Percentiles rank a stretch among this genome's conserved stretches.
phyloP scores from a whole-genome alignment of 2,797 vertebrate species.

The Molothrus aeneus region DNA sequence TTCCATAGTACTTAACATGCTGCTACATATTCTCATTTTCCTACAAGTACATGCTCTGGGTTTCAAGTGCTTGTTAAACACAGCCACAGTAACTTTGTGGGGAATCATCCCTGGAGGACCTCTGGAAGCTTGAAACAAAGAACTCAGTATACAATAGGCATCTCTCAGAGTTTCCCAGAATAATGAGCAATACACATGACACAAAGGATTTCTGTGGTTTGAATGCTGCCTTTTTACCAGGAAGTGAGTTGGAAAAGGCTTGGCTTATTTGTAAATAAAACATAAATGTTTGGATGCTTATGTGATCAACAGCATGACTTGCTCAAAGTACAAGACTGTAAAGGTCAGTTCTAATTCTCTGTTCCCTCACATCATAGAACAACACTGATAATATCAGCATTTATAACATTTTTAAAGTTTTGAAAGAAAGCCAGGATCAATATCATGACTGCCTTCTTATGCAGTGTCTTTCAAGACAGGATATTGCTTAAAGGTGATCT shows the following conservation, averaged over 20 bases:
- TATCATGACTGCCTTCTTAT: not conserved
- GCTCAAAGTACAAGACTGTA: not conserved
- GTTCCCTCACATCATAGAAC: not conserved
- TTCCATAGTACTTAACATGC: not conserved
- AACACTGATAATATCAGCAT: not conserved
- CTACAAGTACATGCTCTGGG: not conserved
- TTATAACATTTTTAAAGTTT: not conserved
- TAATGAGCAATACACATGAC: not conserved
- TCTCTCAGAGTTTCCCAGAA: not conserved
- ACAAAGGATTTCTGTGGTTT: conserved; percentile 36
- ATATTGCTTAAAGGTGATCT: not conserved
- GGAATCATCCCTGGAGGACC: not conserved
- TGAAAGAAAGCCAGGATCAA: not conserved
- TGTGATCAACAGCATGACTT: not conserved
- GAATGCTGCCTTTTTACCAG: not conserved
- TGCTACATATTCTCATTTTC: conserved; percentile 20
- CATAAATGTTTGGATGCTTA: not conserved
- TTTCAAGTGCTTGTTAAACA: conserved; percentile 9
- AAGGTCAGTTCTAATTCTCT: not conserved
- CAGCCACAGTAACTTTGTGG: not conserved
- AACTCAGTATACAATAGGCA: conserved; percentile 16
- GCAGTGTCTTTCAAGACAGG: not conserved
- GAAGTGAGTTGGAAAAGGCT: not conserved
- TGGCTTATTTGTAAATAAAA: conserved; percentile 21
- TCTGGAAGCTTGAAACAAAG: conserved; percentile 25